These are phyloP conservation scores for Willisornis vidua DNA, from an alignment of 2,113 vertebrate genomes.

Conservation along the genomic window DNA sequence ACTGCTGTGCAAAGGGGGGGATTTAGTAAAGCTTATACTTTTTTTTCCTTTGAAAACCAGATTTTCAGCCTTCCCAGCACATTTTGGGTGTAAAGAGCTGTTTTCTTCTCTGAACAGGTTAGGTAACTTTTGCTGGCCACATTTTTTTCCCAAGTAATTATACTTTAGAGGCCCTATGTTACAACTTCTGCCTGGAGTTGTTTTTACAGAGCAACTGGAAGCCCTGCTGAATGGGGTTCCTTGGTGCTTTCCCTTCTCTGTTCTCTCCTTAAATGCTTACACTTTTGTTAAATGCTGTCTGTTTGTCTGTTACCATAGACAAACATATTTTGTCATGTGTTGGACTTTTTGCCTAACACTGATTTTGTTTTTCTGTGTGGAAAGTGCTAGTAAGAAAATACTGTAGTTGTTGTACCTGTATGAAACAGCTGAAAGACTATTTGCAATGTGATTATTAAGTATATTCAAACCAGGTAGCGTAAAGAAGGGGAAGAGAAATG, in stretches of 20 bases:
- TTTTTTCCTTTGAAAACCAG: conserved; percentile 23
- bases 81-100: conserved; percentile 1
- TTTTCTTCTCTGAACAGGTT: conserved; percentile 55
- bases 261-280: background rate
- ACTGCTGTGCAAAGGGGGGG: background rate
- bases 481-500: background rate
- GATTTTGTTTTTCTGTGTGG: background rate
- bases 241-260: background rate
- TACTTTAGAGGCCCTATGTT: conserved; percentile 4
- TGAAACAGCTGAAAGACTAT: background rate
- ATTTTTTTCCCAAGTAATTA: conserved; percentile 32
- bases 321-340: background rate
- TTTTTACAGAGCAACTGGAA: background rate
- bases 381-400: background rate
- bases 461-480: conserved; percentile 12
- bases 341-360: background rate
- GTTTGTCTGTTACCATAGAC: background rate
- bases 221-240: background rate
- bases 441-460: background rate
- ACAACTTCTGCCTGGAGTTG: background rate
- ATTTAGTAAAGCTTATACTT: background rate
- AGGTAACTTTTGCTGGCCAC: conserved; percentile 16
- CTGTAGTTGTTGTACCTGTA: background rate
- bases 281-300: background rate
- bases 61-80: conserved; percentile 22